Conservation (phyloP, 2,888 invertebrate species). For the Carpatolechia fugitivella region DNA sequence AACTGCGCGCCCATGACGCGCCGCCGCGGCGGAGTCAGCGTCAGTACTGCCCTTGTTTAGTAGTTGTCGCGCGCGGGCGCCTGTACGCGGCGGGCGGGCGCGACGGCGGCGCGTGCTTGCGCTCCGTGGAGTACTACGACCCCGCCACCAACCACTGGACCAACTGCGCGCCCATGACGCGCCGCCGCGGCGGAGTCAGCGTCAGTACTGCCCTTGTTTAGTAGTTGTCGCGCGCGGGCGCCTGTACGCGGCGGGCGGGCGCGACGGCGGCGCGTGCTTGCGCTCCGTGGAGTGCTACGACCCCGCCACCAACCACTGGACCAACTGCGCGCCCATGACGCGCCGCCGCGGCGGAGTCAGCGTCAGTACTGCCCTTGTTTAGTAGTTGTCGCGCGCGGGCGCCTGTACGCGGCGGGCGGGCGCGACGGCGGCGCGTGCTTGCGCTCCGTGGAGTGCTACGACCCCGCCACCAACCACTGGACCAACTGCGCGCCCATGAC, state of each 20-base stretch:
- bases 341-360: conserved; percentile 93
- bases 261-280: background rate
- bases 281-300: background rate
- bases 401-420: too few relatives aligned
- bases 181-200: conserved; percentile 92
- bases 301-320: conserved; percentile 84
- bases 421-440: background rate
- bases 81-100: too few relatives aligned
- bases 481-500: conserved; percentile 92
- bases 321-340: conserved; percentile 91
- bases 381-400: too few relatives aligned
- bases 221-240: too few relatives aligned
- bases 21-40: conserved; percentile 93
- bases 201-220: too few relatives aligned
- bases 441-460: background rate
- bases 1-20: conserved; percentile 92
- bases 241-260: too few relatives aligned
- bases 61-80: too few relatives aligned
- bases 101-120: background rate
- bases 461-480: conserved; percentile 83
- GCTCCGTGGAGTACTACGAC: background rate
- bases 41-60: too few relatives aligned
- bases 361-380: too few relatives aligned
- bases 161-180: conserved; percentile 91
- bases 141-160: conserved; percentile 85